Evolutionary conservation across 92 coral and sea anemone species (phyloP).

Genomic region (Pocillopora meandrina): DNA sequence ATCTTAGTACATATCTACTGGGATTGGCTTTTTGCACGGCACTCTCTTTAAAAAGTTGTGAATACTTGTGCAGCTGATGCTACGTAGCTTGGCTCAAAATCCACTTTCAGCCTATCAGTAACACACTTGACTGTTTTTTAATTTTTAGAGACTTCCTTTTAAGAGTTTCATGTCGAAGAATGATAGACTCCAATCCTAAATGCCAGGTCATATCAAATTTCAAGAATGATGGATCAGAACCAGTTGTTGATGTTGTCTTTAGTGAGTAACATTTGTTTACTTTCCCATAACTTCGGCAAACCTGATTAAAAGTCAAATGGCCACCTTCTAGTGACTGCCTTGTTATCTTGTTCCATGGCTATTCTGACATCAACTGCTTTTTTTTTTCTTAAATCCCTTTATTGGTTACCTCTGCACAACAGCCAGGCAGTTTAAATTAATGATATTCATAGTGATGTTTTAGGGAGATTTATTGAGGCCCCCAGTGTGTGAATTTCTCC

Average conservation of each 20-base stretch:
- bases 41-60: no score
- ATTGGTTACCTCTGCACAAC: no score
- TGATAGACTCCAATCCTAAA: slow-evolving; percentile 82
- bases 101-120: not conserved
- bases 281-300: not conserved
- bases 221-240: slow-evolving; percentile 70
- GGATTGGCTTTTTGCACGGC: no score
- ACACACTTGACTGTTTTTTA: not conserved
- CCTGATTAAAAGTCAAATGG: no score
- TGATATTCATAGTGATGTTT: no score
- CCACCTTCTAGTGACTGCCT: no score
- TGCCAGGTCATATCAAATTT: slow-evolving; percentile 80
- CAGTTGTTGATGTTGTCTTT: slow-evolving; percentile 78
- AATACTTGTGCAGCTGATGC: no score
- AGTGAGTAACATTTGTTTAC: slow-evolving; percentile 48
- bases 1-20: no score
- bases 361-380: not conserved
- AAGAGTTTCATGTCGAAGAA: slow-evolving; percentile 74
- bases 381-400: no score
- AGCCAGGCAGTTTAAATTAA: no score
- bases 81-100: not conserved
- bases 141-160: slow-evolving; percentile 81
- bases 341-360: not conserved
- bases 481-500: no score
- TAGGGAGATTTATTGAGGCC: no score